phyloP scores from a whole-genome alignment of 2,888 invertebrate genomes.

The Tetragonula carbonaria region DNA sequence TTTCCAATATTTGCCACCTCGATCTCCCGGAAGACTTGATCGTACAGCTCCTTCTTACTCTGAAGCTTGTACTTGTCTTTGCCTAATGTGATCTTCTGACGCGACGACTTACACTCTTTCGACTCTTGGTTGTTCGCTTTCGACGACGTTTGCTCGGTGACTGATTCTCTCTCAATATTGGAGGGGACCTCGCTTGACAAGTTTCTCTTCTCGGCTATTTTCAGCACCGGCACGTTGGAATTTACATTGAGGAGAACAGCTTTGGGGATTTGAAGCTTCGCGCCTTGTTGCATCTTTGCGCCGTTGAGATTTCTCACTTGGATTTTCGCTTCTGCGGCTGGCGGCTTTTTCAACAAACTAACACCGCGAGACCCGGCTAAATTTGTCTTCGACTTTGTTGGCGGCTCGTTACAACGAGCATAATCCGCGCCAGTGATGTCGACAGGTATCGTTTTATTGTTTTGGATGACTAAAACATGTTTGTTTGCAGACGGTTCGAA shows the following conservation, averaged over 20 bases:
- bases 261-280: slow-evolving; percentile 70
- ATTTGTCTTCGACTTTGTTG: slow-evolving; percentile 18
- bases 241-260: slow-evolving; percentile 73
- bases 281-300: slow-evolving; percentile 9
- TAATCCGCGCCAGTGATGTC: slow-evolving; percentile 44
- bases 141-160: neutral
- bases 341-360: slow-evolving; percentile 72
- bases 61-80: slow-evolving; percentile 74
- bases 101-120: slow-evolving; percentile 22
- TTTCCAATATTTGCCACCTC: slow-evolving; percentile 68
- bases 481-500: slow-evolving; percentile 71
- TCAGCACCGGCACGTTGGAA: slow-evolving; percentile 73
- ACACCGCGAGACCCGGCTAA: slow-evolving; percentile 52
- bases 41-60: slow-evolving; percentile 73
- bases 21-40: slow-evolving; percentile 71
- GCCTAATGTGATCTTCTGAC: slow-evolving; percentile 68
- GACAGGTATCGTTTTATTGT: slow-evolving; percentile 73
- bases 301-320: slow-evolving; percentile 26
- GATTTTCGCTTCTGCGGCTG: neutral
- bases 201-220: slow-evolving; percentile 67
- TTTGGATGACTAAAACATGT: slow-evolving; percentile 73
- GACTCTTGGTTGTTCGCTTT: slow-evolving; percentile 5
- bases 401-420: neutral
- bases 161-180: neutral
- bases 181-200: neutral